Percentiles rank a stretch among this genome's conserved stretches.
phyloP scores from a whole-genome alignment of 2,113 vertebrate species.

The Antidorcas marsupialis region DNA sequence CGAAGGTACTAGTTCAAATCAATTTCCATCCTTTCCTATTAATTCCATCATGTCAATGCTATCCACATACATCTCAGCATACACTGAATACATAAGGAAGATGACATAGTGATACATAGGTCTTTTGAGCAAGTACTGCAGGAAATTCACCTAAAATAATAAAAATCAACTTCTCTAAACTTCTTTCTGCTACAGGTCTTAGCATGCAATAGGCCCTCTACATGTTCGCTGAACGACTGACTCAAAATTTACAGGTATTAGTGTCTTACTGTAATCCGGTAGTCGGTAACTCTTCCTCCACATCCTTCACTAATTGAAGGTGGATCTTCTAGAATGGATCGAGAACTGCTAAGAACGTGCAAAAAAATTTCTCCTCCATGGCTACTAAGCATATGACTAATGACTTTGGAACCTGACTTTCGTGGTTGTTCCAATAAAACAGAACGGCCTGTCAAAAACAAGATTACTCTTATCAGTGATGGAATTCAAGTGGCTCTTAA shows the following conservation, averaged over 20 bases:
- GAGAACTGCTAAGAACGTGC: slow-evolving; percentile 95
- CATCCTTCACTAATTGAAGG: slow-evolving; percentile 99
- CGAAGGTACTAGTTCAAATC: neutral
- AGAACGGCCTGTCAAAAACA: slow-evolving; percentile 89
- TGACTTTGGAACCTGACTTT: slow-evolving; percentile 98
- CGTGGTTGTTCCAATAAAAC: slow-evolving; percentile 96
- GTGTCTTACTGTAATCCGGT: slow-evolving; percentile 93
- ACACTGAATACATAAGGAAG: neutral
- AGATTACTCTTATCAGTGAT: slow-evolving; percentile 32
- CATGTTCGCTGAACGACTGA: neutral
- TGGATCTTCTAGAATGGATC: slow-evolving; percentile 96
- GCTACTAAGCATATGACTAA: slow-evolving; percentile 99
- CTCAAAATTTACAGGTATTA: neutral
- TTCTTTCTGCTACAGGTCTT: neutral
- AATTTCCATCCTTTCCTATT: neutral
- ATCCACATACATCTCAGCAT: neutral
- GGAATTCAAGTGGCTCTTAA: neutral
- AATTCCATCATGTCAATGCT: neutral
- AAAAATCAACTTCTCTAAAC: neutral
- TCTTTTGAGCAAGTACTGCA: neutral
- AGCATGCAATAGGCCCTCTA: neutral
- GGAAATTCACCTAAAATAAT: neutral
- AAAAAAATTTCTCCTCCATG: slow-evolving; percentile 98
- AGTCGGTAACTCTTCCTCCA: slow-evolving; percentile 97
- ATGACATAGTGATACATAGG: neutral